Base-by-base conservation (phyloP, 2,888 invertebrate genomes). In the Pachydiplax longipennis region DNA sequence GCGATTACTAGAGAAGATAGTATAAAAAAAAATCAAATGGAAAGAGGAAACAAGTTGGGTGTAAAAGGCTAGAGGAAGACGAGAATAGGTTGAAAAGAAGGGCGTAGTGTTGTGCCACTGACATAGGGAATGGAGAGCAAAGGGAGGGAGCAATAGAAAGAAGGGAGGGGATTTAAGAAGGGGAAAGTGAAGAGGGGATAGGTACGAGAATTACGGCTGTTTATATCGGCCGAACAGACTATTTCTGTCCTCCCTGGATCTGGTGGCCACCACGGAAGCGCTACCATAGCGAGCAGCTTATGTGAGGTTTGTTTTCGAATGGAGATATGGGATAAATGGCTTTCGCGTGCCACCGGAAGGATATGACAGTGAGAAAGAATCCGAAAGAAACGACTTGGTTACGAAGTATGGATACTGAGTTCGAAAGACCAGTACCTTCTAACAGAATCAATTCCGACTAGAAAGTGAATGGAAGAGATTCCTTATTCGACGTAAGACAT, bases 231-330 rank as follows among this genome's bases (percentile, higher is more conserved):
- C 83, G 83, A 35, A 35, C 58, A 12, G 83, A 18, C 83, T 83
- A 83, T 83, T 83, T 83, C 83, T 35, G 83, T 83, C 18, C 58
- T 31, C 83, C 83, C 83, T 83, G 83, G 83, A 83, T 83, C 83
- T 83, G 58, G 83, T 35, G 83, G 83, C 58, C 53, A 83, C 35
- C 83, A 44, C 58, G 83, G 83, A 83, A 58, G 83, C 35, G 58
- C 15, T 22, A 13, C 53, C 25, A 35, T 48, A 25, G 58, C 2
- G 53, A 35, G 83, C 18, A 18, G 25, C 18, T n/a, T n/a, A 13
- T 44, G 4, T 12, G n/a, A 10, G 65, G 22, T 65, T 65, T 22
- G 65, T 18, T 65, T 65, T 65, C 25, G n/a, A 22, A 12, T 8
- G n/a, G 25, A 65, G 65, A 65, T 10, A 25, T n/a, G 22, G n/a